Evolutionary conservation across 2,797 vertebrate genomes (phyloP), one percentile per base, ranked within the genome.

Genomic region (Nannoperca australis): DNA sequence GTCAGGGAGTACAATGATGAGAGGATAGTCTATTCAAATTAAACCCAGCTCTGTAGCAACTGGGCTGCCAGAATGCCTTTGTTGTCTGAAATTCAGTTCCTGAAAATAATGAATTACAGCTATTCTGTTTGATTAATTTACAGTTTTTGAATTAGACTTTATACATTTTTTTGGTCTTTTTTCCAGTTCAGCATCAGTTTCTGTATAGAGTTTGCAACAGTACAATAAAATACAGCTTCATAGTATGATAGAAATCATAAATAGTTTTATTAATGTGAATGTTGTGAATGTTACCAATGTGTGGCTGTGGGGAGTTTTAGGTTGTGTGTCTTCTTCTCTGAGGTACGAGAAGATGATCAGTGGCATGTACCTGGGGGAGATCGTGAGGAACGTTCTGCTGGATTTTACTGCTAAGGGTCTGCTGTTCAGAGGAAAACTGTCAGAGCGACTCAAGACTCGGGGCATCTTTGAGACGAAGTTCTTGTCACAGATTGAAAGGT

Each of bases 341-440:
- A 99, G 98, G 89, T 99, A 95, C 65, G 98, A 99, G 95, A 99
- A 99, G 93, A 97, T 99, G 97, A 98, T 99, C 92, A 99, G 98
- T 0, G 98, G 98, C 60, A 99, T 99, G 98, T 99, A 99, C 89
- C 91, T 99, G 70, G 98, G 98, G 0, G 98, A 99, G 93, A 96
- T 98, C 0, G 97, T 99, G 64, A 95, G 97, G 38, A 96, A 97
- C 40, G 94, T 99, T 65, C 95, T 99, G 34, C 93, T 99, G 0
- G 94, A 98, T 45, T 98, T 98, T 82, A 99, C 98, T 3, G 90
- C 94, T 38, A 95, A 92, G 7, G 98, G 98, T 9, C 94, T 99
- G 83, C 95, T 99, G 60, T 99, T 99, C 92, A 95, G 97, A 1
- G 97, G 97, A 9, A 96, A 95, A 40, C 94, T 97, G 87, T 98